Percentiles rank a stretch among this genome's conserved stretches.
Conservation (phyloP, 2,888 invertebrate genomes). For the Pyrocoelia pectoralis region DNA sequence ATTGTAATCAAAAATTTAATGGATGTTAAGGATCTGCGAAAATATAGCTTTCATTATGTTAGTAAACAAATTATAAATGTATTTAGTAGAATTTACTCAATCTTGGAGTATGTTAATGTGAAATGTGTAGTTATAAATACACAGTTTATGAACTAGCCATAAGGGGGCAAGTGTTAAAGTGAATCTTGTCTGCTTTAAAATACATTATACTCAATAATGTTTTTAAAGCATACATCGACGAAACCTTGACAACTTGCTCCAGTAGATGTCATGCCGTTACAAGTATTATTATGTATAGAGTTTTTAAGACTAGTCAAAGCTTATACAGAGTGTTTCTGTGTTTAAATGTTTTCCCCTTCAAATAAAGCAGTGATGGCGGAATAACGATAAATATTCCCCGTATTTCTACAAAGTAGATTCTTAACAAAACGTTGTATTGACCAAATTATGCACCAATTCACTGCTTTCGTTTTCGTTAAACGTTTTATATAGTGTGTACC, state of each 20-base stretch:
- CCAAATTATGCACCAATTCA: background rate
- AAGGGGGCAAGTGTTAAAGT: conserved; percentile 59
- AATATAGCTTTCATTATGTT: conserved; percentile 19
- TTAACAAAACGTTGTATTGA: background rate
- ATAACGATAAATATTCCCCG: too few species aligned
- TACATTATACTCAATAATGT: background rate
- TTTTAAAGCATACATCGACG: background rate
- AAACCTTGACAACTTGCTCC: conserved; percentile 55
- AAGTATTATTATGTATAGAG: conserved; percentile 55
- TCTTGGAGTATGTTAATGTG: conserved; percentile 35
- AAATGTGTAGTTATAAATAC: conserved; percentile 46
- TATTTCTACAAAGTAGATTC: conserved; percentile 5
- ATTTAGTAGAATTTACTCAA: conserved; percentile 31
- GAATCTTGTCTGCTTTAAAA: conserved; percentile 20
- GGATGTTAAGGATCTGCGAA: conserved; percentile 23
- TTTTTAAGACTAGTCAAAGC: conserved; percentile 52
- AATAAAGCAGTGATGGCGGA: background rate
- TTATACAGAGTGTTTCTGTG: conserved; percentile 33
- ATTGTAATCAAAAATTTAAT: conserved; percentile 27
- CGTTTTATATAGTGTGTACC: background rate
- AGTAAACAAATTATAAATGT: conserved; percentile 27
- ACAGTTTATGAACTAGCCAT: conserved; percentile 56
- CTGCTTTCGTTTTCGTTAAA: background rate
- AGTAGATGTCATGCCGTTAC: conserved; percentile 48
- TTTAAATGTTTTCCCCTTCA: conserved; percentile 6